Evolutionary conservation across 1,140 invertebrate species (phyloP), one percentile per base, ranked within the genome.

Genomic region (Leptopilina clavipes): DNA sequence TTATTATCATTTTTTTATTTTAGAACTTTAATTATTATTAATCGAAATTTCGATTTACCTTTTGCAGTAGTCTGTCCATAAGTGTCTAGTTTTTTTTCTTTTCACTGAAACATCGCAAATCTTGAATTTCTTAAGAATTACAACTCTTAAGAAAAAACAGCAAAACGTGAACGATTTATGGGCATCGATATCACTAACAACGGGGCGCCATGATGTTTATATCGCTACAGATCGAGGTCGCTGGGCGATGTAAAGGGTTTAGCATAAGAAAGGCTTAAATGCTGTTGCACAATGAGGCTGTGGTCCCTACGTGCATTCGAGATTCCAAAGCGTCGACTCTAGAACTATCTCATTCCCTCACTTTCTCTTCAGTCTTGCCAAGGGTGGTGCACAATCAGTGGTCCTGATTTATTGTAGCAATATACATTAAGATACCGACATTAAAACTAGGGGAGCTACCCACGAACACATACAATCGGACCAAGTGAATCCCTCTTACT

Each of bases 381-480:
- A 86, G 88, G 87, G 87, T 86, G 82, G 82, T 84, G 87, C 85
- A 86, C 88, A 90, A 90, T 90, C 89, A 90, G 88, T 88, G 87
- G 82, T 85, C 84, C 85, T 90, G 89, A 90, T 90, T 90, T 90
- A 90, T 90, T 83, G 85, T 79, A 77, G 88, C 87, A 89, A 90
- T 90, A 89, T 89, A 90, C 88, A 90, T 89, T 90, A 89, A 90
- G 89, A 90, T 90, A 90, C 89, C 87, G 85, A 87, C 88, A 89
- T 89, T 90, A 89, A 90, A 90, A 90, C 87, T 89, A 87, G 87
- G 87, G 88, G 87, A 87, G 84, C 81, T 83, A 85, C 59, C 83
- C 81, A 74, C 45, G 81, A 76, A 74, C 76, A 44, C 25, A 73
- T 44, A 40, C 48, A 74, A 75, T 70, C 56, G 37, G 25, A 11